Evolutionary conservation across 2,797 vertebrate species (phyloP), one percentile per base, ranked within the genome.

Genomic region (Epinephelus awoara): DNA sequence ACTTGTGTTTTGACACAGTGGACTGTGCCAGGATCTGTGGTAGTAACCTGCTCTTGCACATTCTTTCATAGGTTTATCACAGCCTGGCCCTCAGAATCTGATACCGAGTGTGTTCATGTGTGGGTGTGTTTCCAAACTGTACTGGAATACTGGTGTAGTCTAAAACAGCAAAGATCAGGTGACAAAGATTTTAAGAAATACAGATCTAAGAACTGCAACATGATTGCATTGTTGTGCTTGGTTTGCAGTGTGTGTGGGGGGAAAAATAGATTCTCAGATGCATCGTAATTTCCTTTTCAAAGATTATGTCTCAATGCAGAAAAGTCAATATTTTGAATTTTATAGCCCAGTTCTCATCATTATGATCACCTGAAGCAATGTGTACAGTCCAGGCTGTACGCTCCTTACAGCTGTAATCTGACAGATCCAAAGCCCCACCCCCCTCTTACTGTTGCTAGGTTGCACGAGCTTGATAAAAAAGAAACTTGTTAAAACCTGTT

Each of bases 81-180:
- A 11, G 15, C 27, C n/a, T 25, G 11, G 21, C 51, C 9, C 15
- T 47, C 55, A 23, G 29, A n/a, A 34, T 76, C 57, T 54, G 40
- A 62, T 23, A 21, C 4, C 0, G 18, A 8, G 14, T 38, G 25
- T 62, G 50, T 54, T 25, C 50, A n/a, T 12, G 6, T 27, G 40
- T 6, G 23, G 34, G 47, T 52, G 64, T 76, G 38, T 67, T 75
- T 38, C 23, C 21, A 42, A 58, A 29, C 51, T 57, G 44, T n/a
- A 40, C n/a, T 23, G 65, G 40, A 17, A 2, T 29, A 52, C 13
- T 19, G 25, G 19, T 47, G n/a, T 38, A 40, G 11, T 61, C 14
- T 49, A 19, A 58, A 8, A 50, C 47, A 52, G 17, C 12, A 29
- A 19, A 1, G 17, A 23, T 5, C 19, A 58, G 44, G 62, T 7